Conservation (phyloP, 1,140 invertebrate species). For the Drosophila tristis region DNA sequence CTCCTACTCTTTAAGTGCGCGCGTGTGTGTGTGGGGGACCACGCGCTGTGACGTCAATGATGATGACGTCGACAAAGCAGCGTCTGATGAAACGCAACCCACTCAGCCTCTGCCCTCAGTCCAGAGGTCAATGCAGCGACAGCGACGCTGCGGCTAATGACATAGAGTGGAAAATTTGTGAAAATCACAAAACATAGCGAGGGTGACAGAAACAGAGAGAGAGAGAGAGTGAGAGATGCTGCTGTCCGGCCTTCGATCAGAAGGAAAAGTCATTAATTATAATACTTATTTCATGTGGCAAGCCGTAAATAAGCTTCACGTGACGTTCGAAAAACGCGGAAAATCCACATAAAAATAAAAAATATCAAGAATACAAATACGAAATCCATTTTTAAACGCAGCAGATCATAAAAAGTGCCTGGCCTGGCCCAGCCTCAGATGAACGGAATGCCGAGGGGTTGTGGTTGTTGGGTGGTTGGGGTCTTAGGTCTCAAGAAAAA, state of each 20-base stretch:
- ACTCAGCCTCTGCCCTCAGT: constrained; percentile 11
- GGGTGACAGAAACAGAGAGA: constrained; percentile 9
- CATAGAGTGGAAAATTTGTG: constrained; percentile 52
- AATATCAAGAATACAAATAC: constrained; percentile 8
- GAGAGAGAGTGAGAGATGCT: too few relatives aligned
- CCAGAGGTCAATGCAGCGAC: constrained; percentile 58
- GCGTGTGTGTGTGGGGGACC: background rate
- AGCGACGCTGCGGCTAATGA: constrained; percentile 12
- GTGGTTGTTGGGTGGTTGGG: too few relatives aligned
- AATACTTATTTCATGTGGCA: constrained; percentile 56
- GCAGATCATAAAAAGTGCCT: constrained; percentile 31
- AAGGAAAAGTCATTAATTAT: constrained; percentile 70
- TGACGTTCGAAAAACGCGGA: constrained; percentile 52
- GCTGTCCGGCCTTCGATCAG: constrained; percentile 42
- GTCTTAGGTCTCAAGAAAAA: too few relatives aligned
- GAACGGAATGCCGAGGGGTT: too few relatives aligned
- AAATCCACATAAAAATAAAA: constrained; percentile 23
- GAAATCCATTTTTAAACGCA: constrained; percentile 33
- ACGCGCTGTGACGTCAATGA: constrained; percentile 68
- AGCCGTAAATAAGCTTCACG: constrained; percentile 66
- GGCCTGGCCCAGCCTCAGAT: constrained; percentile 19
- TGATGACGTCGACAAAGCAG: constrained; percentile 64
- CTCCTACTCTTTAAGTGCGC: constrained; percentile 13
- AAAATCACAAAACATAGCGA: constrained; percentile 27
- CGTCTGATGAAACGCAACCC: constrained; percentile 32